A percentile compares a stretch with the other conserved stretches of the same genome.
These are phyloP conservation scores for Anoplolepis gracilipes DNA, from an alignment of 1,140 invertebrate species.

Conservation along the genomic window DNA sequence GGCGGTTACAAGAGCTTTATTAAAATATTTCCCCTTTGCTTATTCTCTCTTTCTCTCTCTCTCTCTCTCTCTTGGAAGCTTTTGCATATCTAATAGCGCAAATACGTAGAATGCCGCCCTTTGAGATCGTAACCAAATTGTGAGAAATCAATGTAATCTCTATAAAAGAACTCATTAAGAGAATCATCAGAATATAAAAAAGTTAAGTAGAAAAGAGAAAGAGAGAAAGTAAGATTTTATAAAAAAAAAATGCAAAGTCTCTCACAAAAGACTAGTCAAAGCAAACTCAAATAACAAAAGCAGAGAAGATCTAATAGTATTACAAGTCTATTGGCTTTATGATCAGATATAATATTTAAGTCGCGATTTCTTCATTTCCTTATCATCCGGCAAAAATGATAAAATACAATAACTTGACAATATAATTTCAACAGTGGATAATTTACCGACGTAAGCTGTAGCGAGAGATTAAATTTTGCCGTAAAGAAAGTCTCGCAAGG, in stretches of 20 bases:
- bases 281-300: background rate
- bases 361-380: background rate
- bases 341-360: slow-evolving; percentile 7
- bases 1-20: slow-evolving; percentile 68
- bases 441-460: slow-evolving; percentile 70
- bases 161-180: background rate
- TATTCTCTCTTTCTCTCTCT: background rate
- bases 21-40: slow-evolving; percentile 73
- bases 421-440: slow-evolving; percentile 62
- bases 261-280: background rate
- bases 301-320: background rate
- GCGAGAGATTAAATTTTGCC: slow-evolving; percentile 27
- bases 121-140: background rate
- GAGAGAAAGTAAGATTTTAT: background rate
- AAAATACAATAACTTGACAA: slow-evolving; percentile 6
- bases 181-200: background rate
- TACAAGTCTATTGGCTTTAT: background rate
- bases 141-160: background rate
- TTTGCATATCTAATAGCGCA: slow-evolving; percentile 1
- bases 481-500: slow-evolving; percentile 60
- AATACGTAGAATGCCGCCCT: slow-evolving; percentile 8
- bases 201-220: background rate
- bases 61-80: no score
- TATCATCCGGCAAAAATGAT: slow-evolving; percentile 34
- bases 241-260: background rate